Conservation (phyloP, 2,888 invertebrate species). For the Drosophila bunnanda region DNA sequence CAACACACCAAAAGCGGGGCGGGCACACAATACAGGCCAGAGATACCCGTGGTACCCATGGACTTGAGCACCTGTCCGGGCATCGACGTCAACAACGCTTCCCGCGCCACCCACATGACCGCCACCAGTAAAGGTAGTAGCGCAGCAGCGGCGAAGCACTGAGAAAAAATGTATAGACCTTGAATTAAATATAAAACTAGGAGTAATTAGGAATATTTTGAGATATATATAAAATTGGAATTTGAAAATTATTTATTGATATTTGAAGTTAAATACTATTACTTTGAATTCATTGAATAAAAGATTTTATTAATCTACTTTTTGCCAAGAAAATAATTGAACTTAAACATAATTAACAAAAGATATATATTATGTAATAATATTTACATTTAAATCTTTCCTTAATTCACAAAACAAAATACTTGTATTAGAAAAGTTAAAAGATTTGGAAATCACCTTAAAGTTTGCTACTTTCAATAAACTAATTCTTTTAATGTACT, state of each 20-base stretch:
- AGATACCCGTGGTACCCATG: constrained; percentile 39
- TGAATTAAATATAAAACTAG: not conserved
- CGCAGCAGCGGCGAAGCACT: constrained; percentile 14
- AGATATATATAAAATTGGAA: no score
- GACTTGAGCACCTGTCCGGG: constrained; percentile 50
- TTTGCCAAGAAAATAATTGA: no score
- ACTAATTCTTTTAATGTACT: not conserved
- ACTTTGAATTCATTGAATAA: no score
- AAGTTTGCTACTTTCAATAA: no score
- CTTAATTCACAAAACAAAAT: no score
- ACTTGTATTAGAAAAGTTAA: not conserved
- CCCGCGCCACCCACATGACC: constrained; percentile 62
- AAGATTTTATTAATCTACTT: not conserved
- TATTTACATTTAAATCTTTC: not conserved
- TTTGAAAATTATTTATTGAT: no score
- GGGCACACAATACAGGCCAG: constrained; percentile 16
- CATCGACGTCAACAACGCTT: constrained; percentile 43
- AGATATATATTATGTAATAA: not conserved
- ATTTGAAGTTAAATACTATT: not conserved
- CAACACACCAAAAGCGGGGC: constrained; percentile 20
- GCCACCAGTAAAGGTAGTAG: constrained; percentile 11
- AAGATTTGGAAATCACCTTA: not conserved
- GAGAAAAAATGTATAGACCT: not conserved
- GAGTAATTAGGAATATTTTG: not conserved
- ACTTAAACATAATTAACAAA: not conserved